phyloP scores from a whole-genome alignment of 2,888 invertebrate species.

The Diarsia brunnea region DNA sequence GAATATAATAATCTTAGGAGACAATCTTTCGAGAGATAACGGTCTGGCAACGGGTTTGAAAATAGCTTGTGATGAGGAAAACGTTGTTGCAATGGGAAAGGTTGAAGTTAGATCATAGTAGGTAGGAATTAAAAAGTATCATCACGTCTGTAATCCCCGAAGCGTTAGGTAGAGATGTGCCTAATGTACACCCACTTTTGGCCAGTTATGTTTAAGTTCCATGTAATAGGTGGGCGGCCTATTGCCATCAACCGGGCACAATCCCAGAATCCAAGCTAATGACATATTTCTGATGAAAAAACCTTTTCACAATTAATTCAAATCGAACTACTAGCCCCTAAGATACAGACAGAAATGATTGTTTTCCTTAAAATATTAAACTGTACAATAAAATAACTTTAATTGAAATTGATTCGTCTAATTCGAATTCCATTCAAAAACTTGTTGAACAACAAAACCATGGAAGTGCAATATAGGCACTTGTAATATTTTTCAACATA shows the following conservation, averaged over 20 bases:
- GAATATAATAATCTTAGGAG: conserved; percentile 47
- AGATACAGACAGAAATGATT: no score
- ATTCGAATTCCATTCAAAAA: not conserved
- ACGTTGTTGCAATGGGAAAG: not conserved
- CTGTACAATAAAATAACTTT: not conserved
- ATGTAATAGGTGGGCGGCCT: no score
- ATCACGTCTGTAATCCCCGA: no score
- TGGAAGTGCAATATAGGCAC: not conserved
- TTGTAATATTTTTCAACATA: not conserved
- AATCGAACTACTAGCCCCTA: no score
- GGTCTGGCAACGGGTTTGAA: not conserved
- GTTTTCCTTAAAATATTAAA: no score
- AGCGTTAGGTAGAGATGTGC: no score
- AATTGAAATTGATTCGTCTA: not conserved
- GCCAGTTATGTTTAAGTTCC: no score
- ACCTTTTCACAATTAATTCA: no score
- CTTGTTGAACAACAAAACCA: not conserved
- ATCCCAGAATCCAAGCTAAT: no score
- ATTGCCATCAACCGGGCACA: no score
- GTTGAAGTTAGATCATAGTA: not conserved
- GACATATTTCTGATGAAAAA: no score
- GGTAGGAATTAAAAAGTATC: not conserved
- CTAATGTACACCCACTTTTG: no score
- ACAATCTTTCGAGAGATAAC: conserved; percentile 40
- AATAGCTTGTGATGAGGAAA: not conserved